Conservation (phyloP, 2,797 vertebrate species). For the Spea hammondii region DNA sequence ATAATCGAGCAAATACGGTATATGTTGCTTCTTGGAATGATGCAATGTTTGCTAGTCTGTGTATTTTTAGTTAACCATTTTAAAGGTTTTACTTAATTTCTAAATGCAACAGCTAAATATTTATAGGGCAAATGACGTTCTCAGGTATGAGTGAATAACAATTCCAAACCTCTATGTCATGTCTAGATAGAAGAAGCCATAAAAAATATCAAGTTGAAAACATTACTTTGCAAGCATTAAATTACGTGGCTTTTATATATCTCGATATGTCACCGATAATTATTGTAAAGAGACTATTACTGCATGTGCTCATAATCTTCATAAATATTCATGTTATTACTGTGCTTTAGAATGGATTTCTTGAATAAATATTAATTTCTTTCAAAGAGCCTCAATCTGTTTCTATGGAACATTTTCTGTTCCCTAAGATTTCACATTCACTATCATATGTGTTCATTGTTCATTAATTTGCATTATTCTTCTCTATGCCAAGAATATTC, state of each 20-base stretch:
- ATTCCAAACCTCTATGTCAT: background rate
- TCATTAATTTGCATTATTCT: background rate
- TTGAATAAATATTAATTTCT: background rate
- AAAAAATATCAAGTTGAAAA: constrained; percentile 18
- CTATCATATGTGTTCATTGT: background rate
- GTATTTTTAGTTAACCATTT: too few species aligned
- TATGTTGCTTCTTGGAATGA: too few species aligned
- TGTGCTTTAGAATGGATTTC: background rate
- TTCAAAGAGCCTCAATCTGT: background rate
- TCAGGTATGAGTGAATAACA: constrained; percentile 8
- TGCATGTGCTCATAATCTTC: background rate
- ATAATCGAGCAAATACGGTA: too few species aligned
- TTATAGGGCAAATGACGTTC: constrained; percentile 27
- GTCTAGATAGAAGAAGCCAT: constrained; percentile 6
- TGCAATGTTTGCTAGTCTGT: too few species aligned
- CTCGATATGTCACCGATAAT: background rate
- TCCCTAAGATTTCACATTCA: background rate
- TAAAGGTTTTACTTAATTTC: too few species aligned
- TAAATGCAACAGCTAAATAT: constrained; percentile 9
- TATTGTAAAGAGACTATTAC: background rate
- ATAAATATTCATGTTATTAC: constrained; percentile 10
- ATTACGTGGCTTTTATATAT: background rate
- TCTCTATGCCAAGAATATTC: background rate
- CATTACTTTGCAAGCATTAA: constrained; percentile 13
- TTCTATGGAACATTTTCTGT: background rate